phyloP scores from a whole-genome alignment of 2,888 invertebrate genomes.

The Drosophila ezoana region DNA sequence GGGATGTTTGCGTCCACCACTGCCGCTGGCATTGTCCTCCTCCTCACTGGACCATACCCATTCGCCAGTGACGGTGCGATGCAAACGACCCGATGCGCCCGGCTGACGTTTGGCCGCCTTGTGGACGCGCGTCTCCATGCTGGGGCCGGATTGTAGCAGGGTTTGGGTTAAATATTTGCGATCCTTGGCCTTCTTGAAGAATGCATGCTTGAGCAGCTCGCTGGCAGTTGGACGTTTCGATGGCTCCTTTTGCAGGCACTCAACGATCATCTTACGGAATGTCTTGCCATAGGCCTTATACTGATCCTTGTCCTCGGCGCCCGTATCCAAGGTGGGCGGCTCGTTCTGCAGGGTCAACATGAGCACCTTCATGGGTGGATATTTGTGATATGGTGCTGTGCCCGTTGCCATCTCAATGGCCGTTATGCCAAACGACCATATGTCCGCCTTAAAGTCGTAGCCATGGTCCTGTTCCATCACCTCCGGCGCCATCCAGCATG shows the following conservation, averaged over 20 bases:
- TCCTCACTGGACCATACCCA: conserved; percentile 99
- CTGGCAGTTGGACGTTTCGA: conserved; percentile 97
- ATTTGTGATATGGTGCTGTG: conserved; percentile 99
- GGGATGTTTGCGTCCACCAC: conserved; percentile 83
- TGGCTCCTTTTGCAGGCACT: conserved; percentile 98
- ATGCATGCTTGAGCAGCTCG: conserved; percentile 97
- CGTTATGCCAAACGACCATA: conserved; percentile 93
- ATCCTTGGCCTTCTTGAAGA: conserved; percentile 99
- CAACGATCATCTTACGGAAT: conserved; percentile 97
- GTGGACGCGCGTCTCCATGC: conserved; percentile 94
- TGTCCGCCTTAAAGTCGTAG: conserved; percentile 97
- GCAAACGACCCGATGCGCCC: conserved; percentile 93
- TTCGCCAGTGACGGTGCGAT: conserved; percentile 97
- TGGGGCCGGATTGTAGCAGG: conserved; percentile 93
- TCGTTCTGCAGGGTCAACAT: conserved; percentile 99
- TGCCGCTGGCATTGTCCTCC: conserved; percentile 88
- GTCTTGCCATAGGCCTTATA: conserved; percentile 99
- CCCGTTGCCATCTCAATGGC: conserved; percentile 99
- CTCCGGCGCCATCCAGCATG: conserved; percentile 99
- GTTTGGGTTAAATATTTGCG: conserved; percentile 94
- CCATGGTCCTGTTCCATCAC: conserved; percentile 99
- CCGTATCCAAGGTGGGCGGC: conserved; percentile 97
- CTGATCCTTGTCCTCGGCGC: conserved; percentile 98
- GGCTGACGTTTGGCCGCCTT: conserved; percentile 94
- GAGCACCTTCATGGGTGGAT: conserved; percentile 99